phyloP scores from a whole-genome alignment of 2,888 invertebrate species.

The Oegoconia quadripuncta region DNA sequence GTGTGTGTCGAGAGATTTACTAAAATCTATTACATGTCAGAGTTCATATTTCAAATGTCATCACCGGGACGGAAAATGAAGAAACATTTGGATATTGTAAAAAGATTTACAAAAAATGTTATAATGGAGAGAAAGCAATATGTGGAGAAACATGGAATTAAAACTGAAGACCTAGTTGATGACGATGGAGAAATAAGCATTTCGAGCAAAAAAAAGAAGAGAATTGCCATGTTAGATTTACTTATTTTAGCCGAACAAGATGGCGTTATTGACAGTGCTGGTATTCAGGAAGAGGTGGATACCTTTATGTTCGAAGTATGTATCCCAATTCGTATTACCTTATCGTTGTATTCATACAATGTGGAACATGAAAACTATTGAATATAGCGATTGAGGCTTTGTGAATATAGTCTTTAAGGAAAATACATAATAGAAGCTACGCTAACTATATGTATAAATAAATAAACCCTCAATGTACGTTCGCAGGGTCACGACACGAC shows the following conservation, averaged over 20 bases:
- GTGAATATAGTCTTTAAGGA: too few species aligned
- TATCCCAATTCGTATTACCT: background rate
- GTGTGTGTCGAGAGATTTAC: slow-evolving; percentile 47
- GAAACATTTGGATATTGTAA: slow-evolving; percentile 49
- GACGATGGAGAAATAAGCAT: too few species aligned
- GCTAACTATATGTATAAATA: too few species aligned
- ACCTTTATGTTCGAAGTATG: slow-evolving; percentile 82
- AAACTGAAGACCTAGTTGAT: slow-evolving; percentile 17
- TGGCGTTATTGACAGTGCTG: slow-evolving; percentile 63
- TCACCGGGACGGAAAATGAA: slow-evolving; percentile 62
- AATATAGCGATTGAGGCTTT: background rate
- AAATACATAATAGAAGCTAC: too few species aligned
- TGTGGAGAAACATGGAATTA: slow-evolving; percentile 13
- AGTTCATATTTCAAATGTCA: slow-evolving; percentile 24
- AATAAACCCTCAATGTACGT: too few species aligned
- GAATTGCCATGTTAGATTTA: slow-evolving; percentile 43
- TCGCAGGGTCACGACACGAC: slow-evolving; percentile 82
- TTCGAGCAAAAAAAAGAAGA: slow-evolving; percentile 61
- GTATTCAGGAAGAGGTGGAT: slow-evolving; percentile 80
- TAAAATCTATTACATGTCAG: slow-evolving; percentile 71
- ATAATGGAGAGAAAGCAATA: slow-evolving; percentile 41
- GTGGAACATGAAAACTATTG: background rate
- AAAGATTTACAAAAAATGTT: slow-evolving; percentile 58
- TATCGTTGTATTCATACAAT: background rate
- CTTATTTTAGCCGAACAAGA: slow-evolving; percentile 64